Evolutionary conservation across 2,797 vertebrate species (phyloP).

Genomic region (Channallabes apus): DNA sequence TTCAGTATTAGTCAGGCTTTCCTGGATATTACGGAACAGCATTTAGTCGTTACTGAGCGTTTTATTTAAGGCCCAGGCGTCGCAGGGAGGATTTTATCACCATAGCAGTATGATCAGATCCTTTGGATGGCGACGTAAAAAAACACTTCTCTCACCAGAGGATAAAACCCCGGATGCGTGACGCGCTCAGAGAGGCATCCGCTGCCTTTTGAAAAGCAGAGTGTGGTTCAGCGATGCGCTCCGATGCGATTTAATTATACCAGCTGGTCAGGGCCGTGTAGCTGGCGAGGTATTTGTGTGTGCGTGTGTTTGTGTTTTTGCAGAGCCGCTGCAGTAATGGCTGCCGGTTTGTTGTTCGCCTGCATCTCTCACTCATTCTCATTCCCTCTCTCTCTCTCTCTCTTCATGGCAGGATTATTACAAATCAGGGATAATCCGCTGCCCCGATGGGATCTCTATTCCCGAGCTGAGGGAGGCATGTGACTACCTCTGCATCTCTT

Average conservation of each 20-base stretch:
- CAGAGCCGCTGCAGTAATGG: constrained; percentile 72
- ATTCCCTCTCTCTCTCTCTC: constrained; percentile 31
- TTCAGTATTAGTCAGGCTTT: background rate
- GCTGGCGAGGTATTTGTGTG: constrained; percentile 57
- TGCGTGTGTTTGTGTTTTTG: constrained; percentile 31
- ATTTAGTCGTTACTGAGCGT: background rate
- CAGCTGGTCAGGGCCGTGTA: constrained; percentile 20
- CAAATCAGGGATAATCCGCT: constrained; percentile 98
- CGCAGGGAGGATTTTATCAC: background rate
- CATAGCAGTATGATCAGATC: background rate
- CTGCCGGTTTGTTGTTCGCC: constrained; percentile 67
- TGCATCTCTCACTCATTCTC: constrained; percentile 33
- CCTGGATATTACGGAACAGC: background rate
- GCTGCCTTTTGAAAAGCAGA: constrained; percentile 8
- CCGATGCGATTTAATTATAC: constrained; percentile 52
- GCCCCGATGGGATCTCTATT: constrained; percentile 97
- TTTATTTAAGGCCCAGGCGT: background rate
- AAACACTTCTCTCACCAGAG: background rate
- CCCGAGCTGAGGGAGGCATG: constrained; percentile 97
- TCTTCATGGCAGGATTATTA: constrained; percentile 93
- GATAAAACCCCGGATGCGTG: constrained; percentile 20
- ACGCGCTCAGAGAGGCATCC: constrained; percentile 11
- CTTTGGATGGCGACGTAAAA: background rate
- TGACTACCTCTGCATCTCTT: constrained; percentile 99
- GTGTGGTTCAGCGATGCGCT: constrained; percentile 12